Evolutionary conservation across 1,140 invertebrate species (phyloP).

Genomic region (Harlomillsia oculata): DNA sequence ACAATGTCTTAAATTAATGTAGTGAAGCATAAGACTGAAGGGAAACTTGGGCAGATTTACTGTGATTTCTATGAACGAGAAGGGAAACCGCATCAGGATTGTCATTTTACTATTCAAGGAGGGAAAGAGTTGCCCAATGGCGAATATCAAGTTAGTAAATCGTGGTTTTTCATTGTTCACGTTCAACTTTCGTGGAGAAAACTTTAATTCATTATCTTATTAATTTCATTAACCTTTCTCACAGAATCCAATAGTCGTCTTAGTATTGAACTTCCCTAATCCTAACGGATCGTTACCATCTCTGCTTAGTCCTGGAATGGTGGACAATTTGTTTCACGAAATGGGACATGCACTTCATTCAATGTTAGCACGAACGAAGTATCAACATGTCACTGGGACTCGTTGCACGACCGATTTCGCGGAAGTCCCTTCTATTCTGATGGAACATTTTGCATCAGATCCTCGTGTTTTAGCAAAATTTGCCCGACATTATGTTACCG

Average conservation of each 20-base stretch:
- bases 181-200: background rate
- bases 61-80: slow-evolving; percentile 89
- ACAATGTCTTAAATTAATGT: slow-evolving; percentile 17
- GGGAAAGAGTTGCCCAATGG: slow-evolving; percentile 70
- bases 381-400: slow-evolving; percentile 96
- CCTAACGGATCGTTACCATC: slow-evolving; percentile 55
- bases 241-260: slow-evolving; percentile 82
- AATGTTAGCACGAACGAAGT: slow-evolving; percentile 86
- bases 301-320: slow-evolving; percentile 66
- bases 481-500: slow-evolving; percentile 83
- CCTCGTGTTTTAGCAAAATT: slow-evolving; percentile 74
- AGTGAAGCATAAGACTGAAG: slow-evolving; percentile 64
- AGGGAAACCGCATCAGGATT: slow-evolving; percentile 91
- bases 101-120: slow-evolving; percentile 95
- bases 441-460: slow-evolving; percentile 95
- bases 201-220: background rate
- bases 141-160: slow-evolving; percentile 57
- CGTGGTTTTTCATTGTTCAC: background rate
- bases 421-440: slow-evolving; percentile 93
- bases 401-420: slow-evolving; percentile 95
- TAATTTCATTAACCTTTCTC: background rate
- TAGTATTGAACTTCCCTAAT: slow-evolving; percentile 77
- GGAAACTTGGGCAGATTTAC: slow-evolving; percentile 85
- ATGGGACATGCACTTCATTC: slow-evolving; percentile 99
- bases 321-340: slow-evolving; percentile 98